Evolutionary conservation across 2,797 vertebrate genomes (phyloP).

Genomic region (Mormyrus hasselquistii): DNA sequence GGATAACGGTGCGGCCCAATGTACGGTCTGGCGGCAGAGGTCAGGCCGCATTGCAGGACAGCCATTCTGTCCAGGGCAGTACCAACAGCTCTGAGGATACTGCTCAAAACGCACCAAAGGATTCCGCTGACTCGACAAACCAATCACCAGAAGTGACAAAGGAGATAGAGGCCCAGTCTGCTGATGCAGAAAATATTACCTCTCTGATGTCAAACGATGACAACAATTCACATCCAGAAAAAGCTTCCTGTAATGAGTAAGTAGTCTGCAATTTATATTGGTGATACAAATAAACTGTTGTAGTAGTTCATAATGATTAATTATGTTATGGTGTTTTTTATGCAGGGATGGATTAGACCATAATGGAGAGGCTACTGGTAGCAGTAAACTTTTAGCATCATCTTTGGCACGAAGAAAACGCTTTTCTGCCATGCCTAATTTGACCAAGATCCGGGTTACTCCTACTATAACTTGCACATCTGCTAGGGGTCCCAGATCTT

Average conservation of each 20-base stretch:
- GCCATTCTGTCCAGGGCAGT: constrained; percentile 19
- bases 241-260: background rate
- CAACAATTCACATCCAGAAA: constrained; percentile 22
- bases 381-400: constrained; percentile 47
- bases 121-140: constrained; percentile 10
- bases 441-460: constrained; percentile 68
- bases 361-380: constrained; percentile 40
- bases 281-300: background rate
- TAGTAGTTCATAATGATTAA: background rate
- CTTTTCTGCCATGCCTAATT: constrained; percentile 64
- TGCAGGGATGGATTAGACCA: constrained; percentile 54
- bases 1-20: constrained; percentile 78
- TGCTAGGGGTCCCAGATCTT: constrained; percentile 50
- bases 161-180: constrained; percentile 6
- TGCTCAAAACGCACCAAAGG: constrained; percentile 14
- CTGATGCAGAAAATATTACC: constrained; percentile 13
- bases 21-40: constrained; percentile 59
- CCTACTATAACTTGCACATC: constrained; percentile 45
- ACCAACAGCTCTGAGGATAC: background rate
- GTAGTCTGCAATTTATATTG: background rate
- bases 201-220: background rate
- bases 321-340: background rate
- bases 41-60: constrained; percentile 43
- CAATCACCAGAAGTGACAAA: constrained; percentile 6
- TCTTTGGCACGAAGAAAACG: constrained; percentile 78